Conservation (phyloP, 2,113 vertebrate species). For the Limanda limanda region DNA sequence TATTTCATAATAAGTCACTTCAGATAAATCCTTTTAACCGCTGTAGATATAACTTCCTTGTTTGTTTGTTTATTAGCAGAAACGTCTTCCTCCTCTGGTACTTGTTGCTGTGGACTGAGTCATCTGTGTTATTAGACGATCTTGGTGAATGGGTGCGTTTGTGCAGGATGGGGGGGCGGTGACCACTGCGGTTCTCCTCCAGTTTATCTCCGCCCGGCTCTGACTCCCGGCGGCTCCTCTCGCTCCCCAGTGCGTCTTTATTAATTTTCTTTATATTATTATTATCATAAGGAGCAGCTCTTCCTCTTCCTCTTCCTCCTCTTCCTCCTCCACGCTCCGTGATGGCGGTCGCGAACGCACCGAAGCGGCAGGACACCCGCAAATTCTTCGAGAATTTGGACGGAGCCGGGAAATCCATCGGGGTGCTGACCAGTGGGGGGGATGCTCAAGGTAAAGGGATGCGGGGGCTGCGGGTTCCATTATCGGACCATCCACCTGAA, state of each 20-base stretch:
- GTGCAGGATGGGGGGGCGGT: slow-evolving; percentile 47
- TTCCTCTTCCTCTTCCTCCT: neutral
- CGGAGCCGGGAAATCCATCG: slow-evolving; percentile 90
- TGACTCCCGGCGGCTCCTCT: neutral
- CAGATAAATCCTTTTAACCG: no score
- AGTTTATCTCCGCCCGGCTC: neutral
- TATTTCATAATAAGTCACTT: no score
- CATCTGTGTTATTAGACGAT: fast-evolving
- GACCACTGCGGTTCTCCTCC: slow-evolving; percentile 54
- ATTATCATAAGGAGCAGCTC: neutral
- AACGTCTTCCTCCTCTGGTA: no score
- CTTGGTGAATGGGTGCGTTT: slow-evolving; percentile 13
- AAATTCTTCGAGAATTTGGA: slow-evolving; percentile 92
- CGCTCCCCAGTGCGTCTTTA: no score
- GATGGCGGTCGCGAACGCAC: slow-evolving; percentile 56
- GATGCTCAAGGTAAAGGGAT: slow-evolving; percentile 92
- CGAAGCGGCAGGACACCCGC: slow-evolving; percentile 78
- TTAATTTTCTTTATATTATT: no score
- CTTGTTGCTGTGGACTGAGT: neutral
- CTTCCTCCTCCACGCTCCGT: neutral
- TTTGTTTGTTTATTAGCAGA: no score
- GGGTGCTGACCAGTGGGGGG: slow-evolving; percentile 93
- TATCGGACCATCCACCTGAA: slow-evolving; percentile 29
- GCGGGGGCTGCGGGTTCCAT: slow-evolving; percentile 9
- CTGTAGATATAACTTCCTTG: no score